Percentiles rank a stretch among this genome's conserved stretches.
phyloP scores from a whole-genome alignment of 2,888 invertebrate species.

The Odontothrips loti region DNA sequence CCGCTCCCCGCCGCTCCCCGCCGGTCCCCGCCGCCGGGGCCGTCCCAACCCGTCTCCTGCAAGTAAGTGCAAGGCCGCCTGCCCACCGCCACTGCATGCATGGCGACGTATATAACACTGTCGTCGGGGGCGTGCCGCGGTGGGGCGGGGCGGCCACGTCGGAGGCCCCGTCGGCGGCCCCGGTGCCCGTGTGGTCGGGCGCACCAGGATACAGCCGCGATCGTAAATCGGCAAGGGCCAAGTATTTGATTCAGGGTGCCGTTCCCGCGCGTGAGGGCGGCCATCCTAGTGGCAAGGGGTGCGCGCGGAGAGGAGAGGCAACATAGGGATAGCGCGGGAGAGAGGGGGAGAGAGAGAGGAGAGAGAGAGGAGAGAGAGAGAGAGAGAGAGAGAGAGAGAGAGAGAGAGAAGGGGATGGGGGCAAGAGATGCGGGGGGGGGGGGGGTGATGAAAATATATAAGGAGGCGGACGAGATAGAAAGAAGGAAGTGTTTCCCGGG shows the following conservation, averaged over 20 bases:
- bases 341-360: background rate
- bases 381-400: background rate
- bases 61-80: too few species aligned
- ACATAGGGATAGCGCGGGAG: background rate
- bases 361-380: background rate
- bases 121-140: background rate
- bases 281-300: too few species aligned
- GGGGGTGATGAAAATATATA: background rate
- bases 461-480: too few species aligned
- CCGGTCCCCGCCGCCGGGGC: background rate
- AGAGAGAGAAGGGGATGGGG: too few species aligned
- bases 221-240: slow-evolving; percentile 18
- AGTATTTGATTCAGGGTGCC: slow-evolving; percentile 22
- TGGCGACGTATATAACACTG: background rate
- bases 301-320: background rate
- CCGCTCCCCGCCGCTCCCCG: background rate
- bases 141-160: too few species aligned
- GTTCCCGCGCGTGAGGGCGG: background rate
- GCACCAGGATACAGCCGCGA: background rate
- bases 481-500: too few species aligned
- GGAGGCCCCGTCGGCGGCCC: too few species aligned
- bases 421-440: too few species aligned
- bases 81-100: too few species aligned
- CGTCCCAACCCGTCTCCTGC: background rate
- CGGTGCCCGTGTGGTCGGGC: too few species aligned